Evolutionary conservation across 2,888 invertebrate genomes (phyloP), one percentile per base, ranked within the genome.

Genomic region (Drosophila cyrtoloma): DNA sequence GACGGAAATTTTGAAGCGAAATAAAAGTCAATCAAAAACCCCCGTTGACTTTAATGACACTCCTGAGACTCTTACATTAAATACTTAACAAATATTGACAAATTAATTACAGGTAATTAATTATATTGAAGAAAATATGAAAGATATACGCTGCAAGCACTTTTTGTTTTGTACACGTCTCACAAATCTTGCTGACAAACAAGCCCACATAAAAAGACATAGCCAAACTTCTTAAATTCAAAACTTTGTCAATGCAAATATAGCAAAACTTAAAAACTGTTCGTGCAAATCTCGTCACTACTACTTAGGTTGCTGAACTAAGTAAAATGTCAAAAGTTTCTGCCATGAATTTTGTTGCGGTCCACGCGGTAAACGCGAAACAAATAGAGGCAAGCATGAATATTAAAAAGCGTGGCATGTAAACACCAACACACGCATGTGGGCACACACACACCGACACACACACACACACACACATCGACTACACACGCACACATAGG

Each of bases 341-440:
- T 60, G 56, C 58, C 37, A 56, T 55, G 52, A 68, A 70, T 67
- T 84, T 59, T 35, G 22, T 52, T 60, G 50, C 37, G 59, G 51
- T 35, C 22, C 39, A 56, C 71, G 70, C 71, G 70, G 68, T 63
- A 57, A 66, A 60, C 62, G 52, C 39, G 26, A 68, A 70, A 66
- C 70, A 80, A 80, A 83, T 75, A 75, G 75, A 71, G 72, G 37
- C 68, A 57, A 63, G 66, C 77, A 86, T 89, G 82, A 79, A 89
- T 84, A 90, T 90, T 74, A 75, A 81, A 84, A 90, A 86, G 56
- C 65, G 58, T 64, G 61, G 65, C 84, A 64, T 56, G 56, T 55
- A 52, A 63, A 58, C 77, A 81, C 14, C 3, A 47, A 60, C 32
- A 32, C 63, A 50, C 32, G 53, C 30, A 63, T 50, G 55, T 7